phyloP scores from a whole-genome alignment of 2,888 invertebrate species.

The Petrophora chlorosata region DNA sequence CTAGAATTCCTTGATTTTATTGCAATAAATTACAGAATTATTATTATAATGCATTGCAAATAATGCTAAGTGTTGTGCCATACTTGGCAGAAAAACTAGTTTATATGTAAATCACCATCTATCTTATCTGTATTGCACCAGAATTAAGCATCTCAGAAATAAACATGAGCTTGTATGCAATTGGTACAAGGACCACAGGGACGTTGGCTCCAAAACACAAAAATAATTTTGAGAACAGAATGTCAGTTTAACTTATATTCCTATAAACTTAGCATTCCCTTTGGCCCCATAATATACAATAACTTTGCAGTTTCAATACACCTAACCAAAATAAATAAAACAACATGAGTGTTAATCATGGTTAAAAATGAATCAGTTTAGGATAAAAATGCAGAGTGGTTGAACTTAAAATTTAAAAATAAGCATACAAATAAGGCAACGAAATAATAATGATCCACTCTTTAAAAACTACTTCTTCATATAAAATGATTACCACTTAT shows the following conservation, averaged over 20 bases:
- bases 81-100: too few relatives aligned
- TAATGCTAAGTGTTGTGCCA: too few relatives aligned
- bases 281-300: not conserved
- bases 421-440: constrained; percentile 21
- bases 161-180: not conserved
- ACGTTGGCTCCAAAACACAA: not conserved
- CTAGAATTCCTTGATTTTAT: too few relatives aligned
- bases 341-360: constrained; percentile 40
- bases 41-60: too few relatives aligned
- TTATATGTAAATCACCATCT: too few relatives aligned
- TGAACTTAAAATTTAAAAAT: constrained; percentile 45
- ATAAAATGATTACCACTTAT: constrained; percentile 12
- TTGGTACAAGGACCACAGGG: constrained; percentile 1
- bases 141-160: not conserved
- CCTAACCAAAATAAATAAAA: constrained; percentile 7
- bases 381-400: constrained; percentile 79
- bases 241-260: too few relatives aligned
- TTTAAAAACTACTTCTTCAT: constrained; percentile 8
- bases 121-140: too few relatives aligned
- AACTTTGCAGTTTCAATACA: not conserved
- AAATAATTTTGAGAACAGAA: not conserved
- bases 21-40: too few relatives aligned
- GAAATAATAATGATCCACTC: constrained; percentile 6
- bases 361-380: constrained; percentile 47
- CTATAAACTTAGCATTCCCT: not conserved